Conservation (phyloP, 2,113 vertebrate genomes). For the Oenanthe oenanthe region DNA sequence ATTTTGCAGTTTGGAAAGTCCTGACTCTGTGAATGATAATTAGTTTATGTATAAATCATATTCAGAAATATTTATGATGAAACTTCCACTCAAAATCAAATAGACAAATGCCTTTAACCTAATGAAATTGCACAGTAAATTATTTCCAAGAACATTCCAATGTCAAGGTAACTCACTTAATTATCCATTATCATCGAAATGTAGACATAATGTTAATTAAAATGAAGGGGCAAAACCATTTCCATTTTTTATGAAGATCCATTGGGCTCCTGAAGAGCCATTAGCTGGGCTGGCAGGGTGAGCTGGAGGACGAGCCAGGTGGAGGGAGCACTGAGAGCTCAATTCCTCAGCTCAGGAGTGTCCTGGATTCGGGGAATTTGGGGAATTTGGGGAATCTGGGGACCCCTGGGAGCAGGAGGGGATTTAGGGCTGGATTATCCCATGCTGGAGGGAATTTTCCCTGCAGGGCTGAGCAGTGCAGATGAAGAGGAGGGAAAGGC, state of each 20-base stretch:
- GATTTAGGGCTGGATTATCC: neutral
- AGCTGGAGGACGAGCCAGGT: slow-evolving; percentile 66
- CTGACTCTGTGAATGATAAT: slow-evolving; percentile 27
- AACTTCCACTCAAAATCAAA: slow-evolving; percentile 72
- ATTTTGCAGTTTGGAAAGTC: neutral
- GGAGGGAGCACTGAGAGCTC: neutral
- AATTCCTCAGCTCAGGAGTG: neutral
- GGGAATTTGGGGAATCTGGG: too few relatives aligned
- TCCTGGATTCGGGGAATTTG: neutral
- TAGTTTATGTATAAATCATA: slow-evolving; percentile 50
- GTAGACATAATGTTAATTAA: slow-evolving; percentile 84
- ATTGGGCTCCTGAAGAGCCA: slow-evolving; percentile 68
- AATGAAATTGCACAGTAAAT: slow-evolving; percentile 77
- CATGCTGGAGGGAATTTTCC: neutral
- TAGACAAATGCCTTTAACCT: slow-evolving; percentile 66
- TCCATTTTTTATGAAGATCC: slow-evolving; percentile 83
- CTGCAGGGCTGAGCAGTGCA: neutral
- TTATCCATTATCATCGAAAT: slow-evolving; percentile 83
- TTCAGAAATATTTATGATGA: slow-evolving; percentile 73
- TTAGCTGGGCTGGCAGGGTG: slow-evolving; percentile 69
- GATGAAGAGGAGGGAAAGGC: neutral
- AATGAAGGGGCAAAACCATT: slow-evolving; percentile 82
- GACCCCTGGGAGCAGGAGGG: neutral
- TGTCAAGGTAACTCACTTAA: slow-evolving; percentile 84
- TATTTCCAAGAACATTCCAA: slow-evolving; percentile 83